Evolutionary conservation across 1,140 invertebrate genomes (phyloP), one percentile per base, ranked within the genome.

Genomic region (Chironomus striatipennis): DNA sequence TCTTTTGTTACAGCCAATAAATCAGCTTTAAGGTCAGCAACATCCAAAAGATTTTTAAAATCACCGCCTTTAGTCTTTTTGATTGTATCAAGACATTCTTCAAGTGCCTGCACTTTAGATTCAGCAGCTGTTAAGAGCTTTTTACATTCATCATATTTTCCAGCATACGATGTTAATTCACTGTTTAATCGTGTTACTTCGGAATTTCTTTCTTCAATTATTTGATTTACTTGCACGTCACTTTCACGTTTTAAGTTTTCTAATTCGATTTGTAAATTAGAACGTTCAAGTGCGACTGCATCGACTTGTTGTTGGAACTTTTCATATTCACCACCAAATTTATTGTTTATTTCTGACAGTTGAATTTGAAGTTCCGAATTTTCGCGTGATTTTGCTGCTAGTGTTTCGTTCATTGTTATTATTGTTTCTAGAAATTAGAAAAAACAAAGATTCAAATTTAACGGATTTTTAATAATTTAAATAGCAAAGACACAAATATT

Each of bases 311-410:
- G 78, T 70, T 79, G 79, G 57, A 84, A 20, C 4, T 80, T 77
- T 70, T 77, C 77, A 75, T 79, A 77, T 65, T 81, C 79, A 42
- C 77, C 64, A 57, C 77, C 77, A 8, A 81, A 80, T 74, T 85
- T 84, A 24, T 83, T 80, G 65, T 84, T 83, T 43, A 83, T 83
- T 70, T 86, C 83, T 12, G 83, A 83, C 6, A 84, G 78, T 57
- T 85, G 80, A 21, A 84, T 76, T 67, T 85, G 82, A 21, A 86
- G 79, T 75, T 85, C 83, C 75, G 87, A 84, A 75, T 84, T 85
- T 78, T 86, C 85, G 17, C 85, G 83, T 76, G 85, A 84, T 76
- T 86, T 86, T 18, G 83, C 78, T 20, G 80, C 84, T 73, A 86
- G 77, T 47, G 80, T 83, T 4, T 81, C 79, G 76, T 85, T 86